Evolutionary conservation across 2,113 vertebrate species (phyloP), one percentile per base, ranked within the genome.

Genomic region (Rallus limicola): DNA sequence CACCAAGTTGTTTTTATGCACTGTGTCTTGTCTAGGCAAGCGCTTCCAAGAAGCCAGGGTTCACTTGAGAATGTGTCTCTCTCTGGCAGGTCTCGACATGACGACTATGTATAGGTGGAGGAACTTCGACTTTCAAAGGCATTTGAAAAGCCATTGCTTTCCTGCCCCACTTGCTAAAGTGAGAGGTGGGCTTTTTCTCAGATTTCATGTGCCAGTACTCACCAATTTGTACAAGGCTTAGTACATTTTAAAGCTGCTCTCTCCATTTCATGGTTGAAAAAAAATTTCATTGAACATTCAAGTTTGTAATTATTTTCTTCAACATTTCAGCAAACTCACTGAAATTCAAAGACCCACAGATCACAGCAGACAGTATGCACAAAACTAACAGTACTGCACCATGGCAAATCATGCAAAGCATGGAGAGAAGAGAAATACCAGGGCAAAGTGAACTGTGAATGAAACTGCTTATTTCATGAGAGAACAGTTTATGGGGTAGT

Each of bases 31-130:
- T 99, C 99, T 98, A 99, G 99, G 99, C 99, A 99, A 99, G 99
- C 99, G 98, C 98, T 99, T 98, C 98, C 98, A 99, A 99, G 99
- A 99, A 99, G 99, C 98, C 98, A 99, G 98, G 98, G 98, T 98
- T 99, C 99, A 99, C 98, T 99, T 99, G 99, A 99, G 98, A 99
- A 98, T 98, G 97, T 98, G 98, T 99, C 99, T 99, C 99, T 99
- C 98, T 99, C 99, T 99, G 99, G 99, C 99, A 99, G 99, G 99
- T 99, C 99, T 99, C 98, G 99, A 99, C 99, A 99, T 99, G 99
- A 99, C 99, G 99, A 98, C 98, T 99, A 98, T 97, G 98, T 99
- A 98, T 99, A 99, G 99, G 99, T 98, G 99, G 99, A 99, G 99
- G 99, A 99, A 99, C 99, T 98, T 93, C 96, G 96, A 97, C 95